Base-by-base conservation (phyloP, 1,140 invertebrate species). In the Papilio helenus region DNA sequence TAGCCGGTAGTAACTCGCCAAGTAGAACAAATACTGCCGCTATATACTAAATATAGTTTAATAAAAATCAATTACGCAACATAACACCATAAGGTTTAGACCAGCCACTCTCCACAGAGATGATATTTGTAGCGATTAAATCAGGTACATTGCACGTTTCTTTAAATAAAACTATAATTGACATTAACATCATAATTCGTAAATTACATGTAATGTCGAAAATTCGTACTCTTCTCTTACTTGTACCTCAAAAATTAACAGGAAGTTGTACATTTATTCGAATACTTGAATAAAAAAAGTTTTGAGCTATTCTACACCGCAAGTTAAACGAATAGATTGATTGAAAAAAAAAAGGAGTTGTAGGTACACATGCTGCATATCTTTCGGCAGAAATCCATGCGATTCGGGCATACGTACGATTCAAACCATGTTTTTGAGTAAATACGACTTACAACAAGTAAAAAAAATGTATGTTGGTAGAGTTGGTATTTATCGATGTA, bases 401-500 rank as follows among this genome's bases (percentile, higher is more conserved):
- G 14, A 61, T 55, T 3, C 58, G 20, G 20, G 58, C 23, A 14
- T 20, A 61, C 23, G 23, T 29, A 61, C 58, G n/a, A 55, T 20
- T n/a, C 16, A 16, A 61, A 3, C 10, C 10, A 26, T 61, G 58
- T 61, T 61, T 20, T 61, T n/a, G 23, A 8, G 72, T 73, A 73
- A 42, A 73, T 46, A 73, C 39, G 42, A 7, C 39, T 49, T 4
- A 46, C n/a, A 42, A 76, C 46, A 51, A 76, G 20, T 29, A 55
- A 55, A 73, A 72, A 72, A 73, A 73, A 73, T 20, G n/a, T 26
- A 76, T 34, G 23, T 55, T 23, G 55, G 51, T 42, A 44, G 7
- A 77, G 26, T 42, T 58, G 34, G 79, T 74, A 61, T 77, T 77
- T 77, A 61, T 61, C 44, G 76, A 55, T 77, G 51, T n/a, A 49